These are phyloP conservation scores for Sesamia inferens DNA, from an alignment of 2,888 invertebrate genomes.

Conservation along the genomic window DNA sequence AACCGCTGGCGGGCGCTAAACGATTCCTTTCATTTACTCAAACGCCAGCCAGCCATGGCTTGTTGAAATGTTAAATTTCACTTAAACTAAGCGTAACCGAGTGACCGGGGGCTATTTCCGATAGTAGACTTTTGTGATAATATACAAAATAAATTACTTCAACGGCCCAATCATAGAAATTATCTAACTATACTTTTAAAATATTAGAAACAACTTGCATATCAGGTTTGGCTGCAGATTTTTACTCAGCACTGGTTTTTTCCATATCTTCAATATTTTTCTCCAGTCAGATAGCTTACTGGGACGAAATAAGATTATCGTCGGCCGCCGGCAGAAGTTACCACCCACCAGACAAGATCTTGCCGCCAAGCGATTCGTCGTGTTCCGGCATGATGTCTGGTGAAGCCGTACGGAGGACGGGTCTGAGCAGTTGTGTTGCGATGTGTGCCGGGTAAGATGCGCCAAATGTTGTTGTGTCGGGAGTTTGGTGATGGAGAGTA, in stretches of 20 bases:
- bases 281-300: slow-evolving; percentile 27
- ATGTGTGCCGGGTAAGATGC: too few relatives aligned
- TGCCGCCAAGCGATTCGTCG: too few relatives aligned
- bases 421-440: too few relatives aligned
- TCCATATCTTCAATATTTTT: slow-evolving; percentile 31
- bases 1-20: slow-evolving; percentile 76
- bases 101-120: slow-evolving; percentile 71
- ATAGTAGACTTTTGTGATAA: slow-evolving; percentile 68
- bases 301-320: slow-evolving; percentile 22
- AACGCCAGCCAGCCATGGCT: slow-evolving; percentile 64
- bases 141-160: slow-evolving; percentile 69
- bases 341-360: too few relatives aligned
- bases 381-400: too few relatives aligned
- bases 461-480: too few relatives aligned
- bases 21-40: slow-evolving; percentile 81
- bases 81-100: slow-evolving; percentile 73
- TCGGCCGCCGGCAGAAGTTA: too few relatives aligned
- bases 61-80: slow-evolving; percentile 78
- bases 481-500: too few relatives aligned
- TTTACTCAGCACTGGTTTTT: slow-evolving; percentile 67
- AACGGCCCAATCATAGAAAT: slow-evolving; percentile 67
- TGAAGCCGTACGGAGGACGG: too few relatives aligned
- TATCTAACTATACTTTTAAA: slow-evolving; percentile 71
- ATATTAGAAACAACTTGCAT: slow-evolving; percentile 70
- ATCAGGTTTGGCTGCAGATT: slow-evolving; percentile 69